Evolutionary conservation across 1,140 invertebrate species (phyloP).

Genomic region (Euwallacea fornicatus): DNA sequence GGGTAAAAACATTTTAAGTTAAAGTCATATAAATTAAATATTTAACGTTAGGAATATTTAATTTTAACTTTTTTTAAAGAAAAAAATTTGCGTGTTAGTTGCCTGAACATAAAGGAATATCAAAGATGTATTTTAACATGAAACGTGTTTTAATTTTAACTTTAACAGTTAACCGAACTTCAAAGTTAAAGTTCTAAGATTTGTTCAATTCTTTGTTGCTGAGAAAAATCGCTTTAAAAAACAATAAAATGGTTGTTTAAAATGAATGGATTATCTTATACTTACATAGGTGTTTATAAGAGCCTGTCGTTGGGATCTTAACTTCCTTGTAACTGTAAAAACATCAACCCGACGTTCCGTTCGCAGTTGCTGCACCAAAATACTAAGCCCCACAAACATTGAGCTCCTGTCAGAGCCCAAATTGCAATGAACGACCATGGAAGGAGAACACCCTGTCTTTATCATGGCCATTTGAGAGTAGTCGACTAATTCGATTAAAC

Average conservation of each 20-base stretch:
- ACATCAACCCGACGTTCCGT: conserved; percentile 83
- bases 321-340: conserved; percentile 78
- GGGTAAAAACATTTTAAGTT: background rate
- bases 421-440: conserved; percentile 80
- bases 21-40: background rate
- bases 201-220: too few relatives aligned
- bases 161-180: too few relatives aligned
- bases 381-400: conserved; percentile 84
- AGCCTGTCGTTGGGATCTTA: conserved; percentile 79
- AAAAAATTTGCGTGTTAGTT: too few relatives aligned
- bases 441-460: conserved; percentile 57
- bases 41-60: background rate
- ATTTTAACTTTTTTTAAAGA: too few relatives aligned
- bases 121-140: too few relatives aligned
- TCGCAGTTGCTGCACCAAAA: conserved; percentile 79
- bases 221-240: too few relatives aligned
- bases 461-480: conserved; percentile 60
- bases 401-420: conserved; percentile 83
- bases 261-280: conserved; percentile 37
- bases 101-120: too few relatives aligned
- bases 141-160: too few relatives aligned
- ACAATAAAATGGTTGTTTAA: too few relatives aligned
- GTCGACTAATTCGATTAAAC: conserved; percentile 78
- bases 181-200: too few relatives aligned
- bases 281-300: conserved; percentile 83